Evolutionary conservation across 2,113 vertebrate genomes (phyloP).

Genomic region (Carassius auratus): DNA sequence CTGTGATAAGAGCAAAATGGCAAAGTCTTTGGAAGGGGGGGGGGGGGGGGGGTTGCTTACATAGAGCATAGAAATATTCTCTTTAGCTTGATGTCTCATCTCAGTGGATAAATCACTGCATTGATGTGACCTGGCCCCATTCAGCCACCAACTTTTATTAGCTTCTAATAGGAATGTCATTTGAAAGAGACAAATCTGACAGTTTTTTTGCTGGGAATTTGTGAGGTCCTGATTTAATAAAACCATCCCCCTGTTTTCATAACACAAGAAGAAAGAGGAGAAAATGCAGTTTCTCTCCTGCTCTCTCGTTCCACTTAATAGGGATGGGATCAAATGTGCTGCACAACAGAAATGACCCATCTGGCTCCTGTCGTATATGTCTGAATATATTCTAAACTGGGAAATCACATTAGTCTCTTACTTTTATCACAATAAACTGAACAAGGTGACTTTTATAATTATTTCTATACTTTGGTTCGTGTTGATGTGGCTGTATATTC

Average conservation of each 20-base stretch:
- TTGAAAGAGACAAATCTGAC: slow-evolving; percentile 78
- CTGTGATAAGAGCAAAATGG: slow-evolving; percentile 66
- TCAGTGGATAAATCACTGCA: slow-evolving; percentile 60
- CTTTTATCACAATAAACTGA: not conserved
- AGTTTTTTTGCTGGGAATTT: slow-evolving; percentile 63
- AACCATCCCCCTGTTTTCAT: slow-evolving; percentile 68
- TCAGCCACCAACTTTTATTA: slow-evolving; percentile 71
- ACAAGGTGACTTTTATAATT: not conserved
- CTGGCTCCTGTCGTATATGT: not conserved
- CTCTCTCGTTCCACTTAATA: slow-evolving; percentile 59
- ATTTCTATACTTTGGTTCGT: not conserved
- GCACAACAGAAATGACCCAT: too few species aligned
- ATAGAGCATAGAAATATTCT: slow-evolving; percentile 65
- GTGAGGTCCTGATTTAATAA: slow-evolving; percentile 66
- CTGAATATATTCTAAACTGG: not conserved
- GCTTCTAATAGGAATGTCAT: slow-evolving; percentile 77
- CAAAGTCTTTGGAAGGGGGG: slow-evolving; percentile 52
- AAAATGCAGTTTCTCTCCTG: slow-evolving; percentile 56
- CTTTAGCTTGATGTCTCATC: slow-evolving; percentile 65
- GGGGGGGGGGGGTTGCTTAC: slow-evolving; percentile 42
- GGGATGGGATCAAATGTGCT: not conserved
- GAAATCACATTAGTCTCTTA: slow-evolving; percentile 5
- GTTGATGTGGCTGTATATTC: not conserved
- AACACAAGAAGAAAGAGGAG: slow-evolving; percentile 62
- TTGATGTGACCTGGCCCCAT: slow-evolving; percentile 67